These are phyloP conservation scores for Entelurus aequoreus DNA, from an alignment of 2,113 vertebrate species.

Conservation along the genomic window DNA sequence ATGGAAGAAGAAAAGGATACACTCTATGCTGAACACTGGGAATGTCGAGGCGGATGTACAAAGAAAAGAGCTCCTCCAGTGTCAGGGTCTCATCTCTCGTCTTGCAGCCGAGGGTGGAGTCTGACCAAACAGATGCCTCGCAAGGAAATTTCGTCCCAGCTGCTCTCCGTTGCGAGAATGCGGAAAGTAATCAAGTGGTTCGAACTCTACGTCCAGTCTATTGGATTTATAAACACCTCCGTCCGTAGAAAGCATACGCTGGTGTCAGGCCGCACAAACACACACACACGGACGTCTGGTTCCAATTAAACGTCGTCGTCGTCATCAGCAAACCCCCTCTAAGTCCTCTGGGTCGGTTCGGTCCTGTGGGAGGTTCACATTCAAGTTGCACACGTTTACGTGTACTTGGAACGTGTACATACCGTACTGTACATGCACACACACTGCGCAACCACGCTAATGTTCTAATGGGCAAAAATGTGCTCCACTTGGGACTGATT, in stretches of 20 bases:
- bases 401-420: slow-evolving; percentile 1
- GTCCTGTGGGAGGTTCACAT: slow-evolving; percentile 19
- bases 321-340: slow-evolving; percentile 40
- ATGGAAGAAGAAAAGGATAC: no score
- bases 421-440: slow-evolving; percentile 41
- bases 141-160: no score
- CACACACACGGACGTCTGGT: slow-evolving; percentile 60
- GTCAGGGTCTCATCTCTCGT: no score
- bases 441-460: slow-evolving; percentile 42
- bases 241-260: slow-evolving; percentile 36
- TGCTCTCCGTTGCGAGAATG: no score
- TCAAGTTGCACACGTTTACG: no score
- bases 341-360: slow-evolving; percentile 9
- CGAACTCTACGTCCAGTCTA: slow-evolving; percentile 37
- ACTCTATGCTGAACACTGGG: no score
- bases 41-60: no score
- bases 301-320: slow-evolving; percentile 69
- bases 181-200: no score
- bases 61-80: no score
- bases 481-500: slow-evolving; percentile 74
- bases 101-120: no score
- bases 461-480: slow-evolving; percentile 69
- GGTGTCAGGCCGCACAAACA: slow-evolving; percentile 30
- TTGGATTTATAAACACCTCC: slow-evolving; percentile 58
- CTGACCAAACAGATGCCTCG: no score